Base-by-base conservation (phyloP, 1,140 invertebrate species). In the Diachasmimorpha longicaudata region DNA sequence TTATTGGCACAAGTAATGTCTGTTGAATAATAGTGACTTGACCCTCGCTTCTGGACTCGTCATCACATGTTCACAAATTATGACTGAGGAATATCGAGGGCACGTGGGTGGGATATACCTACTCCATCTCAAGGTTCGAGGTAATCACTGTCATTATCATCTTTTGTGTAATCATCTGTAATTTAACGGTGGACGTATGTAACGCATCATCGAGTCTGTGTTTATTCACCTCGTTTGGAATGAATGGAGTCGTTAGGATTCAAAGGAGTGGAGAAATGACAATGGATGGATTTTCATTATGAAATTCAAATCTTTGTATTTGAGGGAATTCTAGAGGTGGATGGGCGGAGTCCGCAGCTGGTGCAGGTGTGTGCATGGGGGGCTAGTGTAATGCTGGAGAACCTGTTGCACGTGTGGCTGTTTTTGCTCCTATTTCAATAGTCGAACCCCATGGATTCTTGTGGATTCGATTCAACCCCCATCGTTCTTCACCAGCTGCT, bases 391-490 rank as follows among this genome's bases (percentile, higher is more conserved):
- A 66, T 31, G 63, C 2, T 66, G n/a, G 44, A 63, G 23, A 67
- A 77, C 76, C 71, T 77, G 76, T 77, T 77, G 76, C 76, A 77
- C 76, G 76, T 77, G 76, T 36, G 58, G 23, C 39, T 63, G 36
- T 70, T 75, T 44, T 68, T 75, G 36, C 25, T 73, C 63, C 25
- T 39, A 52, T 52, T 52, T 16, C 48, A 52, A 52, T 52, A 58
- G 21, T 52, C 19, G 14, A 19, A n/a, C 48, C 48, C 48, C 37
- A 42, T 70, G 68, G 37, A 21, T 70, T 70, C 44, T 70, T 70
- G 36, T 9, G 48, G 48, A 52, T 52, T 52, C 48, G 48, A 52
- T 52, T 52, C 14, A 52, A 52, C 9, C 48, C 48, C 48, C n/a
- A n/a, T 19, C 48, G 14, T n/a, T 52, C 48, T 52, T n/a, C 14